Evolutionary conservation across 2,113 vertebrate species (phyloP).

Genomic region (Falco punctatus): DNA sequence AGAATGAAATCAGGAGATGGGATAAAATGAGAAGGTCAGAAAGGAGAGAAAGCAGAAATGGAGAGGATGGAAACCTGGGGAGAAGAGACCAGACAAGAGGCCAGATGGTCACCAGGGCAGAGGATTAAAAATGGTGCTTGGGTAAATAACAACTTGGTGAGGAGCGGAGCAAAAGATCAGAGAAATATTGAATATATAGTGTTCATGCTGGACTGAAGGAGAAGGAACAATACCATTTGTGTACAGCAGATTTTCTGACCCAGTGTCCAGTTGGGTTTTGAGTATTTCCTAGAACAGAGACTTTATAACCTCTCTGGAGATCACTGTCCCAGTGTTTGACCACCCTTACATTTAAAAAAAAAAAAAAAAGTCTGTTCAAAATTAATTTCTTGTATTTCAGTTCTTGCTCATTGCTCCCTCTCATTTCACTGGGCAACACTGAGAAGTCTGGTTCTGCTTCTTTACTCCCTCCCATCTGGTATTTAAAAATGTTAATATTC

Average conservation of each 20-base stretch:
- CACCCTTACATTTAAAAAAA: no score
- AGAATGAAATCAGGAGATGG: background rate
- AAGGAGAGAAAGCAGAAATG: background rate
- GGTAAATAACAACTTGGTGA: background rate
- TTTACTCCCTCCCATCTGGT: background rate
- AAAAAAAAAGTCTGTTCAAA: background rate
- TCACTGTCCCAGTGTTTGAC: background rate
- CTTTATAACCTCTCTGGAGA: background rate
- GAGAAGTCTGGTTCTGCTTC: background rate
- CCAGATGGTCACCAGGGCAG: background rate
- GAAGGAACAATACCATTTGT: background rate
- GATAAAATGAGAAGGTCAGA: background rate
- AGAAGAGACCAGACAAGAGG: background rate
- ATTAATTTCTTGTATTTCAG: background rate
- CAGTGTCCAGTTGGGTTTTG: background rate
- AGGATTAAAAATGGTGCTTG: background rate
- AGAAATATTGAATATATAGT: background rate
- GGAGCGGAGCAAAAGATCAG: background rate
- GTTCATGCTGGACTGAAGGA: background rate
- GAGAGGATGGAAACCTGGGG: background rate
- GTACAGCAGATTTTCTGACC: background rate
- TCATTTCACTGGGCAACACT: background rate
- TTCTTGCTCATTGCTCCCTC: background rate
- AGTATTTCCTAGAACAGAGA: background rate
- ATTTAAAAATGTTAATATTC: background rate